A percentile compares a stretch with the other conserved stretches of the same genome.
These are phyloP conservation scores for Salminus brasiliensis DNA, from an alignment of 2,113 vertebrate genomes.

Conservation along the genomic window DNA sequence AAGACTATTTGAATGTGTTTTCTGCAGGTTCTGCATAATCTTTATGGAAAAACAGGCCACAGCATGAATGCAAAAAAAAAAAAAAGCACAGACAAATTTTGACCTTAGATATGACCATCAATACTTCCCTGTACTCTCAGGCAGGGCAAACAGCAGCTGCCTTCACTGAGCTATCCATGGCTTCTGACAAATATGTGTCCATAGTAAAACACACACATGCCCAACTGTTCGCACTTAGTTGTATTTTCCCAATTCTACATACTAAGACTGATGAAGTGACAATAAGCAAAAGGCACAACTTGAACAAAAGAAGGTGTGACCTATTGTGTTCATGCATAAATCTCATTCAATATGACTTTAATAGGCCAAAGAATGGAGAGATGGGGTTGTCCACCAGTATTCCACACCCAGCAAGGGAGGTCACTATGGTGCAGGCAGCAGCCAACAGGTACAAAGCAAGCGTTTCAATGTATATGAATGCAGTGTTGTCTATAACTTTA, in stretches of 20 bases:
- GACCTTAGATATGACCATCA: conserved; percentile 1
- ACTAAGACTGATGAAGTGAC: background rate
- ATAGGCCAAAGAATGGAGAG: conserved; percentile 60
- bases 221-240: background rate
- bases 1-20: background rate
- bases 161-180: conserved; percentile 49
- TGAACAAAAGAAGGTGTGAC: background rate
- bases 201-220: conserved; percentile 52
- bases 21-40: too few species aligned
- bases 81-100: background rate
- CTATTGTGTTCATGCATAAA: background rate
- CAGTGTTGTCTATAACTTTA: background rate
- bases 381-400: conserved; percentile 57
- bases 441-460: conserved; percentile 60
- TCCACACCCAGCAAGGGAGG: conserved; percentile 52
- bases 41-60: conserved; percentile 41
- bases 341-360: conserved; percentile 29
- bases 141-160: conserved; percentile 57
- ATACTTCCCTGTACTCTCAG: conserved; percentile 61
- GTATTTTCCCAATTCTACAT: background rate
- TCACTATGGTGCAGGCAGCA: conserved; percentile 37
- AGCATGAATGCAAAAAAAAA: too few species aligned
- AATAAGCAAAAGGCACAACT: background rate
- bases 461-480: background rate
- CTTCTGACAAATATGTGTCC: conserved; percentile 48